These are phyloP conservation scores for Zaprionus tsacasi DNA, from an alignment of 1,140 invertebrate species.

Conservation along the genomic window DNA sequence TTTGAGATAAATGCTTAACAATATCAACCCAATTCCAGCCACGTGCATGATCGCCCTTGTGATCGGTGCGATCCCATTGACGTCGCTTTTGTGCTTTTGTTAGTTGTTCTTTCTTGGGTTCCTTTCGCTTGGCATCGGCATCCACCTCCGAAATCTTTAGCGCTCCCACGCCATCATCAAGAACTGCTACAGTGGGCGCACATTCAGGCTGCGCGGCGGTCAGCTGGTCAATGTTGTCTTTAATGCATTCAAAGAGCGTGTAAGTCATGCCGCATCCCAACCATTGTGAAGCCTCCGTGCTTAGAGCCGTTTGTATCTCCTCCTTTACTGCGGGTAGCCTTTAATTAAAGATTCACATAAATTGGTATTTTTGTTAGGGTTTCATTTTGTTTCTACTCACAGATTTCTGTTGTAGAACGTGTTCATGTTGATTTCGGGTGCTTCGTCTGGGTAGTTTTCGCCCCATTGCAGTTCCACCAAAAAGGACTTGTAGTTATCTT, in stretches of 20 bases:
- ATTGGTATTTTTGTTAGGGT: background rate
- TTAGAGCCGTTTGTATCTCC: conserved; percentile 87
- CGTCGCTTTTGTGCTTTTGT: conserved; percentile 96
- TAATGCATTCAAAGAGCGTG: conserved; percentile 95
- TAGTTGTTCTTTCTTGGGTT: conserved; percentile 91
- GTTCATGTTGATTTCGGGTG: conserved; percentile 93
- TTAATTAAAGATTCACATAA: conserved; percentile 30
- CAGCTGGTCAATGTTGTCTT: conserved; percentile 91
- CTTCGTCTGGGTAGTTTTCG: conserved; percentile 92
- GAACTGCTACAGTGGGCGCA: conserved; percentile 57
- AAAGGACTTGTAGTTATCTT: conserved; percentile 92
- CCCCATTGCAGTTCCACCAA: conserved; percentile 95
- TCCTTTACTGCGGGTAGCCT: conserved; percentile 90
- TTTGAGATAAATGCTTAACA: conserved; percentile 96
- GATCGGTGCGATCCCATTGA: conserved; percentile 93
- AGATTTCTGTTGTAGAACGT: conserved; percentile 97
- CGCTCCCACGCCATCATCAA: conserved; percentile 62
- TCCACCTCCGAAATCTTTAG: conserved; percentile 71
- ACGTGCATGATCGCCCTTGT: conserved; percentile 92
- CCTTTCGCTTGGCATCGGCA: conserved; percentile 85
- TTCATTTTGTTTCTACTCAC: conserved; percentile 87
- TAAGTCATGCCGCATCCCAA: conserved; percentile 97
- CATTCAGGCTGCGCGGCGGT: conserved; percentile 89
- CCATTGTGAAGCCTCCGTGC: conserved; percentile 91
- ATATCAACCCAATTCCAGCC: conserved; percentile 98